A percentile compares a stretch with the other conserved stretches of the same genome.
These are phyloP conservation scores for Antedon mediterranea DNA, from an alignment of 53 echinoderm and acorn worm genomes.

Conservation along the genomic window DNA sequence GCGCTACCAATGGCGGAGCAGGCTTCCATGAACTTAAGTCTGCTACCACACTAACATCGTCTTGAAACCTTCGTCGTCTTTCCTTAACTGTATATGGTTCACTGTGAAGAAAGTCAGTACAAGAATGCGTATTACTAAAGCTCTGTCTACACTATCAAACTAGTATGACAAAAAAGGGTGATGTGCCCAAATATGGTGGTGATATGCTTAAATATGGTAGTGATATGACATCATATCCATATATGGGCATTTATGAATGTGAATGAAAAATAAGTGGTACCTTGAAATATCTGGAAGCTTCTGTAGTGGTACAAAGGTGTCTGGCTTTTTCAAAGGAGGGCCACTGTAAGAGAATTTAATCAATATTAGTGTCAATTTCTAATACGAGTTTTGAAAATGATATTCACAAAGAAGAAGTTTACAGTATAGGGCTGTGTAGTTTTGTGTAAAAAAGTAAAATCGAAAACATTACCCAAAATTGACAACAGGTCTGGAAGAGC, in stretches of 20 bases:
- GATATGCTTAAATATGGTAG: no score
- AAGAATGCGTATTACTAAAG: no score
- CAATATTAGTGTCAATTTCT: no score
- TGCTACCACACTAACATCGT: constrained; percentile 46
- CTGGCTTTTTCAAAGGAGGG: constrained; percentile 28
- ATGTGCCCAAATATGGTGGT: no score
- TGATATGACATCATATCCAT: no score
- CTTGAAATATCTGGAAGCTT: constrained; percentile 37
- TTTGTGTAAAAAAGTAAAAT: not conserved
- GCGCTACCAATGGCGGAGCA: constrained; percentile 45
- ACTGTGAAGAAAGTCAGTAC: constrained; percentile 28
- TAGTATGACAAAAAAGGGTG: no score
- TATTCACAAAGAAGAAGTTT: no score
- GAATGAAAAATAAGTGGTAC: no score
- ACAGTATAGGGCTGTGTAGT: no score
- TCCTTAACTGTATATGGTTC: constrained; percentile 63
- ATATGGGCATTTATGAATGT: no score
- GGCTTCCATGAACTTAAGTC: constrained; percentile 51
- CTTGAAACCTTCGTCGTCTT: constrained; percentile 32
- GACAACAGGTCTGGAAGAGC: constrained; percentile 70
- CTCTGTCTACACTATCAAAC: no score
- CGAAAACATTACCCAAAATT: constrained; percentile 94
- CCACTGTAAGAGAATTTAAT: constrained; percentile 28
- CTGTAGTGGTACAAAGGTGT: constrained; percentile 73
- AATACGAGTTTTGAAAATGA: no score